phyloP scores from a whole-genome alignment of 1,140 invertebrate genomes.

The Diprion similis region DNA sequence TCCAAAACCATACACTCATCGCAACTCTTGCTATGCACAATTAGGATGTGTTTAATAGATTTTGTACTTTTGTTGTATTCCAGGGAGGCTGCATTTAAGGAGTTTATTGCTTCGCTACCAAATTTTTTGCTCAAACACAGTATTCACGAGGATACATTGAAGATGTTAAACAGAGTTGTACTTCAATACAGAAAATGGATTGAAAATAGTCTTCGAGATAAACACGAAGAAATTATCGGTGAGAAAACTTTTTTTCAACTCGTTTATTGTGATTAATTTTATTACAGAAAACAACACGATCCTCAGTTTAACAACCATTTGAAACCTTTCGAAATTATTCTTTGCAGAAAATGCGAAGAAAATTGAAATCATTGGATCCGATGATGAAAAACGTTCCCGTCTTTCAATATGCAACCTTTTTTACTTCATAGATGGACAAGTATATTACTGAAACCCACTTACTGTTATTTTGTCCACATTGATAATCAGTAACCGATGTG shows the following conservation, averaged over 20 bases:
- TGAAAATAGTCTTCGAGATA: slow-evolving; percentile 39
- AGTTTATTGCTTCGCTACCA: slow-evolving; percentile 48
- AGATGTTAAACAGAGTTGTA: slow-evolving; percentile 49
- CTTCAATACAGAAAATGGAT: slow-evolving; percentile 49
- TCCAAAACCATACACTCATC: too few species aligned
- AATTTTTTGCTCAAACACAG: slow-evolving; percentile 41
- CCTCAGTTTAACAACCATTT: neutral
- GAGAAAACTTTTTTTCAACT: slow-evolving; percentile 18
- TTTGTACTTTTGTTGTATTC: slow-evolving; percentile 25
- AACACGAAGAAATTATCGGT: slow-evolving; percentile 51
- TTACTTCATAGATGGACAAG: slow-evolving; percentile 49
- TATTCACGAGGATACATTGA: slow-evolving; percentile 47
- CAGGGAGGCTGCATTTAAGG: slow-evolving; percentile 47
- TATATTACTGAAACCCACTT: slow-evolving; percentile 44
- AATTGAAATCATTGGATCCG: slow-evolving; percentile 47
- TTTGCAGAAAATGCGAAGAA: slow-evolving; percentile 53
- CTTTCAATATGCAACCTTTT: slow-evolving; percentile 55
- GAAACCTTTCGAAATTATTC: slow-evolving; percentile 6
- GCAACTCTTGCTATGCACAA: too few species aligned
- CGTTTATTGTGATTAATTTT: neutral
- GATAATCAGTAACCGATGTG: neutral
- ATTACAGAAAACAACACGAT: neutral
- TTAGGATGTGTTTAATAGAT: neutral
- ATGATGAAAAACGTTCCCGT: slow-evolving; percentile 44
- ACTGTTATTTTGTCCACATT: neutral